Percentiles rank a stretch among this genome's conserved stretches.
phyloP scores from a whole-genome alignment of 2,888 invertebrate species.

The Melikaiella ostensackeni region DNA sequence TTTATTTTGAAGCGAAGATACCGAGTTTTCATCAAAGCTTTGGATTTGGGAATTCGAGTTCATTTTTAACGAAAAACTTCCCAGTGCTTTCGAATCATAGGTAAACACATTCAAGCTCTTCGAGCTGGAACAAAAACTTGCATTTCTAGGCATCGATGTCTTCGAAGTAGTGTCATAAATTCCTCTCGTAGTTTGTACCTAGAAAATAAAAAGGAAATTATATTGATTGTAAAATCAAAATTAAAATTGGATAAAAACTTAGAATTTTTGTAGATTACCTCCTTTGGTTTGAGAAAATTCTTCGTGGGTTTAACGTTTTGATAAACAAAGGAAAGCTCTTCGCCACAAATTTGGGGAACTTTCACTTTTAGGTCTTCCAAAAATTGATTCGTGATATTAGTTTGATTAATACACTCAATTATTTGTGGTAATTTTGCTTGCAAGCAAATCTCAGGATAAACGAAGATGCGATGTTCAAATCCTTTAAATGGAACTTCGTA shows the following conservation, averaged over 20 bases:
- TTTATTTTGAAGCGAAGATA: slow-evolving; percentile 11
- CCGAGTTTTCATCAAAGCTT: neutral
- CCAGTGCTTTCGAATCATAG: neutral
- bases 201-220: neutral
- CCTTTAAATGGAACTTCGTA: slow-evolving; percentile 66
- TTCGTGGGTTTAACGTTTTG: neutral
- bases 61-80: neutral
- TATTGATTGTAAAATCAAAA: neutral
- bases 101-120: neutral
- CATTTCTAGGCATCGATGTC: neutral
- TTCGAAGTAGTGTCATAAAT: neutral
- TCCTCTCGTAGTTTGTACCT: neutral
- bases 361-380: slow-evolving; percentile 12
- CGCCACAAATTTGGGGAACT: neutral
- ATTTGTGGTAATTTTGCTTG: slow-evolving; percentile 52
- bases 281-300: neutral
- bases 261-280: slow-evolving; percentile 3
- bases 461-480: slow-evolving; percentile 55
- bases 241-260: neutral
- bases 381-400: slow-evolving; percentile 33
- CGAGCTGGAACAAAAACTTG: neutral
- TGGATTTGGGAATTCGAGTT: neutral
- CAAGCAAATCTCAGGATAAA: slow-evolving; percentile 69
- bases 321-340: slow-evolving; percentile 6
- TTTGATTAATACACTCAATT: slow-evolving; percentile 46